phyloP scores from a whole-genome alignment of 1,140 invertebrate genomes.

The Pteromalus puparum region DNA sequence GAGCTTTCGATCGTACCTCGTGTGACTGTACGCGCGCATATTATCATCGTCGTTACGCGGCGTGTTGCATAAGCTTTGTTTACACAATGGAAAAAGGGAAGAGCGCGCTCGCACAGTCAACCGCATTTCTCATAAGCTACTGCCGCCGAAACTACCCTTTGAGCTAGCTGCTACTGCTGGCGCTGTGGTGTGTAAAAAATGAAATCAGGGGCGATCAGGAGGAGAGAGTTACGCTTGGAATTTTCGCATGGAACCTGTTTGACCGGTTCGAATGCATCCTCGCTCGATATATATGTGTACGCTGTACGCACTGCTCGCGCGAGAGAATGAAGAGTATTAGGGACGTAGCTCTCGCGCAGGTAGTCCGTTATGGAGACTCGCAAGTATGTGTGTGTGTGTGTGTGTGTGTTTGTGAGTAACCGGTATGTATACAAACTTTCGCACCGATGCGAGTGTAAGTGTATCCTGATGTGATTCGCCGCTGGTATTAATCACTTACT shows the following conservation, averaged over 20 bases:
- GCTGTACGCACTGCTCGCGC: background rate
- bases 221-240: slow-evolving; percentile 51
- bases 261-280: slow-evolving; percentile 56
- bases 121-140: slow-evolving; percentile 69
- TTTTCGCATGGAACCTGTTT: slow-evolving; percentile 70
- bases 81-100: slow-evolving; percentile 31
- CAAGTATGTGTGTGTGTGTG: no score
- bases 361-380: background rate
- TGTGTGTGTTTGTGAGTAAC: background rate
- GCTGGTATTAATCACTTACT: slow-evolving; percentile 9
- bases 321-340: background rate
- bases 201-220: slow-evolving; percentile 28
- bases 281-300: background rate
- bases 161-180: background rate
- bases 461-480: background rate
- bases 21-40: background rate
- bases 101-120: slow-evolving; percentile 60
- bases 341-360: background rate
- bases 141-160: slow-evolving; percentile 61
- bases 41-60: background rate
- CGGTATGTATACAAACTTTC: no score
- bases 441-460: no score
- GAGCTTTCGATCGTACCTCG: slow-evolving; percentile 10
- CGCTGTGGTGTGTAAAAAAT: background rate
- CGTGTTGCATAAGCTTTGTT: background rate